A percentile compares a stretch with the other conserved stretches of the same genome.
Conservation (phyloP, 2,888 invertebrate species). For the Malthinus seriepunctatus region DNA sequence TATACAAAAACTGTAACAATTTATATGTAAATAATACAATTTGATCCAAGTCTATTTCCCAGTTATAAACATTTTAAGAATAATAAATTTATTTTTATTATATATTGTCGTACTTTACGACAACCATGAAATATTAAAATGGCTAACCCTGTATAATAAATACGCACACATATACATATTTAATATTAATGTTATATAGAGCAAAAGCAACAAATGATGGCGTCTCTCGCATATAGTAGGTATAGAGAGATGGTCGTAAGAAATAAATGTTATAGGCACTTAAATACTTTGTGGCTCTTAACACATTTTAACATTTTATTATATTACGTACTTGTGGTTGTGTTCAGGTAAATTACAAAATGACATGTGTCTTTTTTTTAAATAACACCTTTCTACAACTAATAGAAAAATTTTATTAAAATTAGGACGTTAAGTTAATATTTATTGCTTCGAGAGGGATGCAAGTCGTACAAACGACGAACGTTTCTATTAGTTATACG, state of each 20-base stretch:
- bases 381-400: too few relatives aligned
- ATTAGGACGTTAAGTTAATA: too few relatives aligned
- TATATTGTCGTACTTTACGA: conserved; percentile 1
- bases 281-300: conserved; percentile 41
- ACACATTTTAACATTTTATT: conserved; percentile 27
- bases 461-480: too few relatives aligned
- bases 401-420: too few relatives aligned
- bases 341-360: conserved; percentile 12
- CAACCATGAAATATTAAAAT: conserved; percentile 5
- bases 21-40: too few relatives aligned
- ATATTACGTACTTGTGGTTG: conserved; percentile 22
- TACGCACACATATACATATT: conserved; percentile 7
- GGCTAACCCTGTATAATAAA: conserved; percentile 2
- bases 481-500: not conserved
- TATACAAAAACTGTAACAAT: too few relatives aligned
- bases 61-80: too few relatives aligned
- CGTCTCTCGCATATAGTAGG: not conserved
- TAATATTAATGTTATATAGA: conserved; percentile 20
- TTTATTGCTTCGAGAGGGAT: too few relatives aligned
- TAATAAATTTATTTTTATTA: not conserved
- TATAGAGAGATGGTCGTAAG: conserved; percentile 30
- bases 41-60: too few relatives aligned
- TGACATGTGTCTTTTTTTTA: too few relatives aligned
- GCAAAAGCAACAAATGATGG: conserved; percentile 15
- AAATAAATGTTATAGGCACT: conserved; percentile 38